These are phyloP conservation scores for Sorex fumeus DNA, from an alignment of 2,113 vertebrate genomes.

Conservation along the genomic window DNA sequence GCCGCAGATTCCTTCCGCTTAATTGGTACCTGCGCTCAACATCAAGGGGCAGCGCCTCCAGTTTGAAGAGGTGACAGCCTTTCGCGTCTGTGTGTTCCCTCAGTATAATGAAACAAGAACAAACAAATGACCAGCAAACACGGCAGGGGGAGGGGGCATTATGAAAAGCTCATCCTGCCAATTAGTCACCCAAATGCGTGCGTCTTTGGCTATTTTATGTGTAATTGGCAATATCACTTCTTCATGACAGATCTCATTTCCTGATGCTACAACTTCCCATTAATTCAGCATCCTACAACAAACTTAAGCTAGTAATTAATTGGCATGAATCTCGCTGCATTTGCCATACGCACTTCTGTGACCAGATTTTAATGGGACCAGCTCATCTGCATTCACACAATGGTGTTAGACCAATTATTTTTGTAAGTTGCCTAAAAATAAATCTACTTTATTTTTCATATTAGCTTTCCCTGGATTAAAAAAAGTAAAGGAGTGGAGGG, in stretches of 20 bases:
- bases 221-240: slow-evolving; percentile 35
- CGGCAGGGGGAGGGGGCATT: neutral
- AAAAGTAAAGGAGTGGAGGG: slow-evolving; percentile 12
- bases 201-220: slow-evolving; percentile 40
- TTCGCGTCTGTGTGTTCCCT: slow-evolving; percentile 57
- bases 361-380: slow-evolving; percentile 52
- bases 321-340: slow-evolving; percentile 31
- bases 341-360: neutral
- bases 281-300: slow-evolving; percentile 62
- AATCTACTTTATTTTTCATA: slow-evolving; percentile 70
- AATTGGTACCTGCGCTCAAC: slow-evolving; percentile 75
- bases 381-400: slow-evolving; percentile 49
- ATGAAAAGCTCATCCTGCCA: slow-evolving; percentile 38
- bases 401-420: slow-evolving; percentile 59
- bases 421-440: slow-evolving; percentile 65
- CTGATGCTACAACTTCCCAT: slow-evolving; percentile 50
- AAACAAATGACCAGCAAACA: slow-evolving; percentile 54
- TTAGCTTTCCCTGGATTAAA: slow-evolving; percentile 57
- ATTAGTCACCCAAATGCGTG: slow-evolving; percentile 1
- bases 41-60: slow-evolving; percentile 72
- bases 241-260: slow-evolving; percentile 48
- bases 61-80: slow-evolving; percentile 51
- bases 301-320: slow-evolving; percentile 59
- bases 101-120: slow-evolving; percentile 58
- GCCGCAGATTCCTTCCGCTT: slow-evolving; percentile 78